Evolutionary conservation across 2,888 invertebrate species (phyloP).

Genomic region (Galerucella nymphaeae): DNA sequence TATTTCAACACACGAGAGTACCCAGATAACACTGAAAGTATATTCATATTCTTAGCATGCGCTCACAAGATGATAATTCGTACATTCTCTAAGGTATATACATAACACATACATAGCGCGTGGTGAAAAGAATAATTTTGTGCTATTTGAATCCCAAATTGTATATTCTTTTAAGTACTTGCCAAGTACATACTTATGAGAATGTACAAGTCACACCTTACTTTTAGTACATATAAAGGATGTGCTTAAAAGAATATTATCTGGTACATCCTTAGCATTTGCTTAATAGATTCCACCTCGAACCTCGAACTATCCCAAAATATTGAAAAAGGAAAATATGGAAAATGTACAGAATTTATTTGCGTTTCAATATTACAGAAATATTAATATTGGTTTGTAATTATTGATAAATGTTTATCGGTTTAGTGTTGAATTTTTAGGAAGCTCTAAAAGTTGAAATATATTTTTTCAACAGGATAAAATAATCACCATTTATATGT

Average conservation of each 20-base stretch:
- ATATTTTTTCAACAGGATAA: too few relatives aligned
- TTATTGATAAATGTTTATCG: neutral
- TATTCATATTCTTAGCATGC: too few relatives aligned
- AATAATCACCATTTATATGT: neutral
- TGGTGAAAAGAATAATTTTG: too few relatives aligned
- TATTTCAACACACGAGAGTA: too few relatives aligned
- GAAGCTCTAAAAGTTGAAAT: neutral
- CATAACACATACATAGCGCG: too few relatives aligned
- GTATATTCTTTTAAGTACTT: too few relatives aligned
- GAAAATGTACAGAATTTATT: neutral
- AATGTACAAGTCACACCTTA: neutral
- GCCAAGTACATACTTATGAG: neutral
- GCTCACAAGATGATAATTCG: too few relatives aligned
- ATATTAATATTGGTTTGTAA: neutral
- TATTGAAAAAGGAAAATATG: too few relatives aligned
- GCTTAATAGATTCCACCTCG: conserved; percentile 4
- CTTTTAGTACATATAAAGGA: conserved; percentile 4
- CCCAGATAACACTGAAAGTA: too few relatives aligned
- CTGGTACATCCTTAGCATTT: neutral
- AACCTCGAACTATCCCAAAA: neutral
- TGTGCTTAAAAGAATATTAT: conserved; percentile 2
- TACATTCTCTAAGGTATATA: too few relatives aligned
- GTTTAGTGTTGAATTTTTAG: neutral
- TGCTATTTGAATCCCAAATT: too few relatives aligned
- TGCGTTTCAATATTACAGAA: too few relatives aligned